These are phyloP conservation scores for Varanus komodoensis DNA, from an alignment of 2,113 vertebrate genomes.

Conservation along the genomic window DNA sequence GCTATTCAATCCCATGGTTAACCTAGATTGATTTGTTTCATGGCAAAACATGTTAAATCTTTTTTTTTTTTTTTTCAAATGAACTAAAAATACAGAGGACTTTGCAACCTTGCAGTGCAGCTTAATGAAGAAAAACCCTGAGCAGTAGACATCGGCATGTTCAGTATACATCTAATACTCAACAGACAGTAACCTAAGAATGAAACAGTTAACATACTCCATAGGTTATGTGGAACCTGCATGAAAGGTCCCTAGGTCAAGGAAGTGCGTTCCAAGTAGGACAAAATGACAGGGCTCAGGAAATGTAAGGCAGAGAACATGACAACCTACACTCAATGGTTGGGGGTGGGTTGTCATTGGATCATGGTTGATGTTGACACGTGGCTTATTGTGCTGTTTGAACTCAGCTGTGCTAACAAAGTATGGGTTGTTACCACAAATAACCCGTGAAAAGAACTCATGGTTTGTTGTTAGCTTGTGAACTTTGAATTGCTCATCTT, in stretches of 20 bases:
- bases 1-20: not conserved
- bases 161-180: not conserved
- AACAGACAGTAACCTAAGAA: not conserved
- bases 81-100: not conserved
- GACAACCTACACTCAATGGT: too few species aligned
- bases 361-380: too few species aligned
- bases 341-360: too few species aligned
- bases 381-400: too few species aligned
- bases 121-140: not conserved
- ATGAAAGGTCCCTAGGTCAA: not conserved
- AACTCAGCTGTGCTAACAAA: too few species aligned
- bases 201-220: too few species aligned
- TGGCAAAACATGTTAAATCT: not conserved
- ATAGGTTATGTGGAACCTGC: not conserved
- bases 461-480: too few species aligned
- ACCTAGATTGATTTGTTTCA: constrained; percentile 13
- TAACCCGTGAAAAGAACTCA: too few species aligned
- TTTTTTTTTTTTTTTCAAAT: not conserved
- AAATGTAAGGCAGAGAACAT: too few species aligned
- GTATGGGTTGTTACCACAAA: too few species aligned
- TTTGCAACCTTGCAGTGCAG: rapidly evolving
- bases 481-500: too few species aligned
- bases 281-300: not conserved
- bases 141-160: rapidly evolving
- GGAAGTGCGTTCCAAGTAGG: not conserved